phyloP scores from a whole-genome alignment of 35 echinoderm and acorn worm species.

The Heliocidaris tuberculata region DNA sequence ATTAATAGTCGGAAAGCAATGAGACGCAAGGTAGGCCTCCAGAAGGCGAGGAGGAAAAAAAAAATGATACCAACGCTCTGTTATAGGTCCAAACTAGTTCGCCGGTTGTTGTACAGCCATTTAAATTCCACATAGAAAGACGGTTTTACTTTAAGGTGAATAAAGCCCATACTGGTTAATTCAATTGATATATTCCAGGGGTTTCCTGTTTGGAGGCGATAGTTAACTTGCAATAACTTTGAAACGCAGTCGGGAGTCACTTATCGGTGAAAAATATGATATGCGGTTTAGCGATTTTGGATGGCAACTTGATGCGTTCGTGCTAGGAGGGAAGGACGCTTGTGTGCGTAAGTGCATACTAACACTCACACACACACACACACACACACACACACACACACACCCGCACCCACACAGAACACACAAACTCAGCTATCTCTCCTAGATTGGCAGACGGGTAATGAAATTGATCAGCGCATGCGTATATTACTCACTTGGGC shows the following conservation, averaged over 20 bases:
- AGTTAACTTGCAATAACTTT: background rate
- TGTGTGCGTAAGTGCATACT: background rate
- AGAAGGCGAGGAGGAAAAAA: slow-evolving; percentile 24
- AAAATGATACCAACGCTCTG: background rate
- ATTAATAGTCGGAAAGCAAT: background rate
- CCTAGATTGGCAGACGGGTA: background rate
- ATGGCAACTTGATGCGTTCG: slow-evolving; percentile 8
- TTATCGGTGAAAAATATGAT: background rate
- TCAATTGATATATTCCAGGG: background rate
- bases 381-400: background rate
- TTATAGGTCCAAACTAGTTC: slow-evolving; percentile 30
- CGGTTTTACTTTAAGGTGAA: background rate
- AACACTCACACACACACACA: background rate
- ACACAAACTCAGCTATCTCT: background rate
- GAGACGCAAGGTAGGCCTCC: background rate
- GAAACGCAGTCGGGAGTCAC: background rate
- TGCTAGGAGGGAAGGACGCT: background rate
- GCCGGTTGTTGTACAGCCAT: slow-evolving; percentile 11
- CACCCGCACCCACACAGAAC: background rate
- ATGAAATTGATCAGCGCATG: background rate
- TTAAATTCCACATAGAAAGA: slow-evolving; percentile 11
- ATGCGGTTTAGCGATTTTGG: background rate
- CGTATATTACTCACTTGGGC: background rate
- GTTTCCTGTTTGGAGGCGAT: background rate
- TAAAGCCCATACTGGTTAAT: background rate